Evolutionary conservation across 1,140 invertebrate genomes (phyloP).

Genomic region (Zaprionus ornatus): DNA sequence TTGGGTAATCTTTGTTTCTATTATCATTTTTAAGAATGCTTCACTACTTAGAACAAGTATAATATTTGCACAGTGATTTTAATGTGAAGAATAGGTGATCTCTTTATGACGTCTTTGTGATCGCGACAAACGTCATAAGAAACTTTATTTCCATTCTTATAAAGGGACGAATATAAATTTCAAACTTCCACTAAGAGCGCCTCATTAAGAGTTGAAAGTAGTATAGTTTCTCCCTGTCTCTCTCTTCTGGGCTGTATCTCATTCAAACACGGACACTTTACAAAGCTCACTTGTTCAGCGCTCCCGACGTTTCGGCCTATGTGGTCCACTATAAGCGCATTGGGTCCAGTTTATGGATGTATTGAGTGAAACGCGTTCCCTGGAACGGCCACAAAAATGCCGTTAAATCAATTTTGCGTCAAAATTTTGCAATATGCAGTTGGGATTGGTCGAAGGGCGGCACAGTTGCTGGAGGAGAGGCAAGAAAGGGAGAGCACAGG

Average conservation of each 20-base stretch:
- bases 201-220: too few relatives aligned
- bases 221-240: too few relatives aligned
- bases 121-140: too few relatives aligned
- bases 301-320: neutral
- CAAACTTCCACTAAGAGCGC: too few relatives aligned
- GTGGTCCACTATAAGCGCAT: constrained; percentile 15
- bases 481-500: neutral
- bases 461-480: neutral
- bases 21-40: too few relatives aligned
- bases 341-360: constrained; percentile 35
- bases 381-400: constrained; percentile 62
- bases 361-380: constrained; percentile 38
- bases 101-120: too few relatives aligned
- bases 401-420: constrained; percentile 75
- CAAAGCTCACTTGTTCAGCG: neutral
- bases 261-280: neutral
- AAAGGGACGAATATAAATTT: too few relatives aligned
- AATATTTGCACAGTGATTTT: too few relatives aligned
- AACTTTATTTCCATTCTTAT: too few relatives aligned
- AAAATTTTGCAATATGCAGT: constrained; percentile 59
- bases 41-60: too few relatives aligned
- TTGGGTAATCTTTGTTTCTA: too few relatives aligned
- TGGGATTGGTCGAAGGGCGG: neutral
- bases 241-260: neutral
- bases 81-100: too few relatives aligned